Conservation (phyloP, 1,140 invertebrate genomes). For the Halesus radiatus region DNA sequence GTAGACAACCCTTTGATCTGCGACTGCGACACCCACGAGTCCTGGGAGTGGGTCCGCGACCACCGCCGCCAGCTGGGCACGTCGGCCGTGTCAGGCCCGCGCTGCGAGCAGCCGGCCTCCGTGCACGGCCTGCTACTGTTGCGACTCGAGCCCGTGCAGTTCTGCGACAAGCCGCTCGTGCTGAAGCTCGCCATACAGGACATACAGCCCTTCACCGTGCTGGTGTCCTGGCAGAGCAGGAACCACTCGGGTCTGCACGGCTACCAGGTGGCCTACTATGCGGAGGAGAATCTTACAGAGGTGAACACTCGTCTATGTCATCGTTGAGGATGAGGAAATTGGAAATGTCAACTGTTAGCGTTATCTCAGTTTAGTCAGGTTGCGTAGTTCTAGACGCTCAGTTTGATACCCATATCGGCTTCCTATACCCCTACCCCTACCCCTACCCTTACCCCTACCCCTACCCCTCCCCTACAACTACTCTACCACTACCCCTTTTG, state of each 20-base stretch:
- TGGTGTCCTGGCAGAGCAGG: constrained; percentile 90
- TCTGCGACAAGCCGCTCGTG: constrained; percentile 86
- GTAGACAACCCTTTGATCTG: constrained; percentile 88
- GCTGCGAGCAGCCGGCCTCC: constrained; percentile 85
- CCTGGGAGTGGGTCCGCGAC: constrained; percentile 91
- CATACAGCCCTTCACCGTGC: constrained; percentile 88
- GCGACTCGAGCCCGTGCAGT: constrained; percentile 81
- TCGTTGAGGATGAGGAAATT: no score
- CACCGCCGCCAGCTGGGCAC: constrained; percentile 80
- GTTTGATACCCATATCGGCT: no score
- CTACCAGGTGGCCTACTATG: constrained; percentile 88
- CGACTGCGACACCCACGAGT: constrained; percentile 86
- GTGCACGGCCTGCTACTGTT: constrained; percentile 82
- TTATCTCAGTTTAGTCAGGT: no score
- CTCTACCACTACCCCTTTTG: no score
- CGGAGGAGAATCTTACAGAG: constrained; percentile 72
- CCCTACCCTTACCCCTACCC: no score
- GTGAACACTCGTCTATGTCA: no score
- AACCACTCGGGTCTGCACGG: constrained; percentile 89
- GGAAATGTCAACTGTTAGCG: no score
- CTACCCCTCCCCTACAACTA: no score
- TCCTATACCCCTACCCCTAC: no score
- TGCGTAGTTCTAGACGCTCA: no score
- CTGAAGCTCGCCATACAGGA: constrained; percentile 87
- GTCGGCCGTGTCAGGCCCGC: constrained; percentile 72